Percentiles rank a stretch among this genome's conserved stretches.
Conservation (phyloP, 1,140 invertebrate genomes). For the Drosophila funebris region DNA sequence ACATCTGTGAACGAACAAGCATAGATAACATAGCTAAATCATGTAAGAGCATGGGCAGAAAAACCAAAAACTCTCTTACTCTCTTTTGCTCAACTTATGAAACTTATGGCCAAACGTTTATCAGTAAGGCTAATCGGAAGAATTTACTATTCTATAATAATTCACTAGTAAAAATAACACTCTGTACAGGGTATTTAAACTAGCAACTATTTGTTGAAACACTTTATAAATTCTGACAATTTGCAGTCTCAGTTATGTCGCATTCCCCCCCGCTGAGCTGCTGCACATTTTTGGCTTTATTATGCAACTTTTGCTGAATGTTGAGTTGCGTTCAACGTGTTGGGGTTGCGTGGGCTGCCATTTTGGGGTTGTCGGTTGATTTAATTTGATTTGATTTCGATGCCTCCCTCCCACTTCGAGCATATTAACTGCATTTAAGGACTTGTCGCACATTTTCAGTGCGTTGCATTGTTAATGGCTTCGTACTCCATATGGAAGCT, state of each 20-base stretch:
- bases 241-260: too few relatives aligned
- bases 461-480: conserved; percentile 65
- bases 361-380: conserved; percentile 45
- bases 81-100: too few relatives aligned
- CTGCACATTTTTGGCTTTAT: conserved; percentile 18
- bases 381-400: conserved; percentile 49
- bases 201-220: too few relatives aligned
- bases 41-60: too few relatives aligned
- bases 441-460: conserved; percentile 65
- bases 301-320: conserved; percentile 9
- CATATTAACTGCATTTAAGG: conserved; percentile 60
- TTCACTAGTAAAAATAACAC: too few relatives aligned
- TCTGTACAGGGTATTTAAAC: neutral
- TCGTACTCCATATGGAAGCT: conserved; percentile 18
- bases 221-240: conserved; percentile 10
- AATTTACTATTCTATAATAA: too few relatives aligned
- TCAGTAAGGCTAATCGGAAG: too few relatives aligned
- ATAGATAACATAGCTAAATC: too few relatives aligned
- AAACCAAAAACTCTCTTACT: too few relatives aligned
- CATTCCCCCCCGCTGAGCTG: neutral
- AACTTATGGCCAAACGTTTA: too few relatives aligned
- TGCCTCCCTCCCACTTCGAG: neutral
- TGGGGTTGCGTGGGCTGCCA: conserved; percentile 39
- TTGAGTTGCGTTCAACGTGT: neutral
- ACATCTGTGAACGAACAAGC: too few relatives aligned